Conservation (phyloP, 2,888 invertebrate species). For the Coecobrya sp. region DNA sequence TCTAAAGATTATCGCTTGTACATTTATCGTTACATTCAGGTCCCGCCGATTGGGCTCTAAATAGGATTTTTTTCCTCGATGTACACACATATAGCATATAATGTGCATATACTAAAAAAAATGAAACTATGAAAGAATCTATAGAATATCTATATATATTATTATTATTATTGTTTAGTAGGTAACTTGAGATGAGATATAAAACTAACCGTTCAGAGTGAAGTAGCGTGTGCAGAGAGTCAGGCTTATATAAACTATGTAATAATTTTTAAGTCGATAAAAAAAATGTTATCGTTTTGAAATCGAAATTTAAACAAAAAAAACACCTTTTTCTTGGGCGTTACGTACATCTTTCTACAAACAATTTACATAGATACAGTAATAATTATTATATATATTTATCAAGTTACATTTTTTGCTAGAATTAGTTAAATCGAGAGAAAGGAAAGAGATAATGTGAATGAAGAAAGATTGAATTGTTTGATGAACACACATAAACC, state of each 20-base stretch:
- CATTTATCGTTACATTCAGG: slow-evolving; percentile 99
- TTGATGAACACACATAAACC: not conserved
- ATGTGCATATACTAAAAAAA: not conserved
- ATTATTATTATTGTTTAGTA: not conserved
- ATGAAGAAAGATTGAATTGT: not conserved
- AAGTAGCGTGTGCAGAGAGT: no score
- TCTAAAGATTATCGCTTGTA: slow-evolving; percentile 99
- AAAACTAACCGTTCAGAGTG: not conserved
- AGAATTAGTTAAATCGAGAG: not conserved
- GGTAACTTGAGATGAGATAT: not conserved
- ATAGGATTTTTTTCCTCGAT: not conserved
- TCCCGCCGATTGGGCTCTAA: slow-evolving; percentile 95
- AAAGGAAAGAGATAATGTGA: not conserved
- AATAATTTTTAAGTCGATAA: not conserved
- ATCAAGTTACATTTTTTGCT: no score
- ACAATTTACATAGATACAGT: not conserved
- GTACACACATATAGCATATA: not conserved
- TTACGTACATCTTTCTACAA: slow-evolving; percentile 16
- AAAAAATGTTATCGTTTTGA: not conserved
- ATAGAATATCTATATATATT: slow-evolving; percentile 13
- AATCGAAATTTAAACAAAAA: slow-evolving; percentile 1
- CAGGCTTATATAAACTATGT: no score
- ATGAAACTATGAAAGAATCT: slow-evolving; percentile 7
- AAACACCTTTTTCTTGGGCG: not conserved
- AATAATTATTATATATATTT: not conserved